phyloP scores from a whole-genome alignment of 2,797 vertebrate genomes.

The Anisognathus igniventris region DNA sequence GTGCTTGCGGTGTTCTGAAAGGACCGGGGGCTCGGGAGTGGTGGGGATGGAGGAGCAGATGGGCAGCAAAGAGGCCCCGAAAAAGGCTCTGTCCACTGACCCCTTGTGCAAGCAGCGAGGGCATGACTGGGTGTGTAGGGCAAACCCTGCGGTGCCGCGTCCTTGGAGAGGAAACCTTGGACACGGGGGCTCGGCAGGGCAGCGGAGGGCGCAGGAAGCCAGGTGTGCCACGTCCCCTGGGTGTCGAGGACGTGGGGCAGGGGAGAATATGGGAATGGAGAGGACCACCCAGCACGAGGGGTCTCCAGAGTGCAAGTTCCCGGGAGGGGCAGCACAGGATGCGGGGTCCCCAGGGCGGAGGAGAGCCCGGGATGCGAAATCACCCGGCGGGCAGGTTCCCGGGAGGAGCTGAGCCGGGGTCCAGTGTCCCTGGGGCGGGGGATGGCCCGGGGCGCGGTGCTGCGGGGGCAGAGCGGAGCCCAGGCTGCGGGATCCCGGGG shows the following conservation, averaged over 20 bases:
- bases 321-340: background rate
- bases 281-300: background rate
- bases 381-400: background rate
- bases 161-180: background rate
- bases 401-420: background rate
- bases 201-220: background rate
- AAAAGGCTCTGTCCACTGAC: no score
- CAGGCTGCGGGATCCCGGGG: background rate
- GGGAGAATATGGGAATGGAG: background rate
- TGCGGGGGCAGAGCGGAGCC: background rate
- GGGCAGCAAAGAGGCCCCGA: background rate
- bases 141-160: rapidly evolving
- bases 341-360: background rate
- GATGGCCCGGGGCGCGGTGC: background rate
- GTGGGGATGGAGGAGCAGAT: rapidly evolving
- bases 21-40: rapidly evolving
- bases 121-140: background rate
- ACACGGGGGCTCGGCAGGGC: background rate
- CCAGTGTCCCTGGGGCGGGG: background rate
- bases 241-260: background rate
- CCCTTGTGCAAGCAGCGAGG: rapidly evolving
- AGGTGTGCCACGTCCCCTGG: rapidly evolving
- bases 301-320: background rate
- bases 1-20: rapidly evolving
- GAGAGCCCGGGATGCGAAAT: background rate